A percentile compares a stretch with the other conserved stretches of the same genome.
phyloP scores from a whole-genome alignment of 2,888 invertebrate genomes.

The Archips xylosteana region DNA sequence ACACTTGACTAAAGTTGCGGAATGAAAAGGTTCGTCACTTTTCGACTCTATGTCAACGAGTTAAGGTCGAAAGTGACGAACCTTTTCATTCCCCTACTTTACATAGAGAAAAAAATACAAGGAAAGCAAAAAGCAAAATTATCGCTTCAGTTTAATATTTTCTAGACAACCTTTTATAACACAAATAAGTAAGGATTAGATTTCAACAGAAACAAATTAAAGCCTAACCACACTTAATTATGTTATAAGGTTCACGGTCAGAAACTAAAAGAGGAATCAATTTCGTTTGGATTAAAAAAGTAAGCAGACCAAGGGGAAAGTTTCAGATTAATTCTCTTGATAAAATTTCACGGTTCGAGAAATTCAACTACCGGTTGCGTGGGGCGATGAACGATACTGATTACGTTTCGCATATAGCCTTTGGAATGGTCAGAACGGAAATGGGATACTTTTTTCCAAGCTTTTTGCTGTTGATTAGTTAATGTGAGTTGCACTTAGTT shows the following conservation, averaged over 20 bases:
- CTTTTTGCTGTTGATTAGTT: too few relatives aligned
- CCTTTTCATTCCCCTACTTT: too few relatives aligned
- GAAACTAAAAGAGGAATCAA: conserved; percentile 64
- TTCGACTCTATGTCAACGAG: too few relatives aligned
- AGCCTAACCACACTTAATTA: not conserved
- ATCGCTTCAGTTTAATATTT: too few relatives aligned
- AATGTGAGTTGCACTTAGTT: too few relatives aligned
- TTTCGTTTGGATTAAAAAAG: conserved; percentile 72
- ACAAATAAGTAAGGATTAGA: not conserved
- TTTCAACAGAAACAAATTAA: not conserved
- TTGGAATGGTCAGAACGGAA: conserved; percentile 52
- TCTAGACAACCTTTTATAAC: not conserved
- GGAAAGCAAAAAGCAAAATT: too few relatives aligned
- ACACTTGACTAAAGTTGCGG: too few relatives aligned
- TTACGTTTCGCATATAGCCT: conserved; percentile 70
- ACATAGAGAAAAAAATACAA: too few relatives aligned
- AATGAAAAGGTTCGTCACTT: too few relatives aligned
- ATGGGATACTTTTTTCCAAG: too few relatives aligned
- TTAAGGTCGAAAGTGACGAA: too few relatives aligned
- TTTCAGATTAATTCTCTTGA: conserved; percentile 85
- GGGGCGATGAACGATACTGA: conserved; percentile 84
- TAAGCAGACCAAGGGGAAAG: conserved; percentile 76
- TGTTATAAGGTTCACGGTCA: conserved; percentile 32
- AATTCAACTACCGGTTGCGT: conserved; percentile 85
- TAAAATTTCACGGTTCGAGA: conserved; percentile 85